phyloP scores from a whole-genome alignment of 2,113 vertebrate species.

The Litocranius walleri region DNA sequence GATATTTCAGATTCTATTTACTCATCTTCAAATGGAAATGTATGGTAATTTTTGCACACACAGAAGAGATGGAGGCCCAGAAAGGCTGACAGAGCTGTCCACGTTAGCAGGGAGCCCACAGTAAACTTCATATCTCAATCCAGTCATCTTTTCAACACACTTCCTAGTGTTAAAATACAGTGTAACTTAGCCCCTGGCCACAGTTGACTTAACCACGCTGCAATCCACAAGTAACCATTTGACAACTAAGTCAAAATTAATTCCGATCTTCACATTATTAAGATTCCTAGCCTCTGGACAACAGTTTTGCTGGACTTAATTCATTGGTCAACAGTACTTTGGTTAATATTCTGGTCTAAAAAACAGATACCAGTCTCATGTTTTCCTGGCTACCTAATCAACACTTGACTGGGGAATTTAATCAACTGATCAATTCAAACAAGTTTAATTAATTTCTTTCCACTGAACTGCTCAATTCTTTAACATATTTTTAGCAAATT shows the following conservation, averaged over 20 bases:
- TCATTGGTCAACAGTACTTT: background rate
- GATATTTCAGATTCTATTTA: background rate
- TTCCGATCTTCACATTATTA: background rate
- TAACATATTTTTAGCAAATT: slow-evolving; percentile 35
- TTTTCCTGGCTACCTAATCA: background rate
- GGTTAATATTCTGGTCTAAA: background rate
- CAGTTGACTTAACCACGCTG: background rate
- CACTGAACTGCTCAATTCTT: background rate
- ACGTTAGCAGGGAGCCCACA: background rate
- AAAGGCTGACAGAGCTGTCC: background rate
- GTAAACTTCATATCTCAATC: background rate
- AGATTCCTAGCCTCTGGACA: background rate
- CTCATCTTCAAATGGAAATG: background rate
- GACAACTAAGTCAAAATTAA: background rate
- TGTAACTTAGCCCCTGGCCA: background rate
- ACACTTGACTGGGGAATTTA: background rate
- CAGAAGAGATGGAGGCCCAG: background rate
- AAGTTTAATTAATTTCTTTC: slow-evolving; percentile 45
- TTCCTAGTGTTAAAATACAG: background rate
- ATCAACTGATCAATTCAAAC: slow-evolving; percentile 34
- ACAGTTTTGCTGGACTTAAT: background rate
- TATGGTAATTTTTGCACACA: background rate
- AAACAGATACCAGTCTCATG: background rate
- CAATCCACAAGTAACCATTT: background rate
- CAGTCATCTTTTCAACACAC: background rate